Base-by-base conservation (phyloP, 2,888 invertebrate genomes). In the Julus scanicus region DNA sequence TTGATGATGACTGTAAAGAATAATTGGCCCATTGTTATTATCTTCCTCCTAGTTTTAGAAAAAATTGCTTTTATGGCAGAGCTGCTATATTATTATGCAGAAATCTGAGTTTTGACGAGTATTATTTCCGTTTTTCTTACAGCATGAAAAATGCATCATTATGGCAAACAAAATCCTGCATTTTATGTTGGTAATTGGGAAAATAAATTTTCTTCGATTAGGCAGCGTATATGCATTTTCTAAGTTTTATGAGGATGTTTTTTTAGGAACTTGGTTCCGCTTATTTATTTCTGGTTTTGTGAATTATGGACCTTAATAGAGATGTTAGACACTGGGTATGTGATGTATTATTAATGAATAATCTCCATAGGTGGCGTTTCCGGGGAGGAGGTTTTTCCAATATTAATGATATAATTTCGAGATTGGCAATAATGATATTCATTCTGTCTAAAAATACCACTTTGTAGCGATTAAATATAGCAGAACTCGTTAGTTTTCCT, bases 21-120 rank as follows among this genome's bases (percentile, higher is more conserved):
- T 80, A 80, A 80, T 80, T 71, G 29, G 71, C 29, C 29, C 71
- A 20, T 71, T 71, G 29, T 29, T 29, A 71, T 71, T 71, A 63
- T 80, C 37, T 37, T 80, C 80, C 80, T 63, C 20, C 17, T 9
- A 80, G 29, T 37, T 80, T 13, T 80, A 13, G 9, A 29, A 37
- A 71, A 80, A 80, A 71, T 9, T 20, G n/a, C 17, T 71, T 71
- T 71, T 71, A 71, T 71, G 71, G 20, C 71, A 71, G 11, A 9
- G n/a, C n/a, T n/a, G n/a, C 71, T 29, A 37, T 37, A 37, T 6
- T 15, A 15, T 37, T 6, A 13, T 15, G 44, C 44, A 5, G 44
- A 80, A 80, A 13, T 71, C 20, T 2, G 11, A 80, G 37, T 13
- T 80, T 80, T 20, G 0, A 0, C 11, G 11, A 11, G 71, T 37